Base-by-base conservation (phyloP, 2,113 vertebrate genomes). In the Otolemur garnettii region DNA sequence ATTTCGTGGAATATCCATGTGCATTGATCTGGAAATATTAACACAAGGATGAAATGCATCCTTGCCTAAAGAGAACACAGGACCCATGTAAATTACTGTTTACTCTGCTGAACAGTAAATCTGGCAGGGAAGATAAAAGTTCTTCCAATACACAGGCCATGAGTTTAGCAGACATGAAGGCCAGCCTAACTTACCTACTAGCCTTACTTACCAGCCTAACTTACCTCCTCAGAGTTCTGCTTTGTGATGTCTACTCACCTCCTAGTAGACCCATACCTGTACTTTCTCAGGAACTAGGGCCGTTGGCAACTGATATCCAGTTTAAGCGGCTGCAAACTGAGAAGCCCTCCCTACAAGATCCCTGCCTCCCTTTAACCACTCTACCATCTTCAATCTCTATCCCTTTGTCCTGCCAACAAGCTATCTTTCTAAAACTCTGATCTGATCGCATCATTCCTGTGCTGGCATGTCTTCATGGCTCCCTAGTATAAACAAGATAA, bases 61-160 rank as follows among this genome's bases (percentile, higher is more conserved):
- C 35, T 87, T 88, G 72, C 66, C 78, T 50, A 55, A 38, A 84
- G 53, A 60, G 66, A 95, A 60, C 53, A 55, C 15, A 80, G 57
- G 21, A 53, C 26, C 35, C 57, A 11, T 72, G 55, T 69, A 59
- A 69, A 33, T 53, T 42, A 55, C 60, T 9, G 57, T 79, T 68
- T 79, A 57, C 12, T 30, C 45, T 59, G 45, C 64, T 94, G 78
- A 66, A 59, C 30, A 72, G 42, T 45, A 75, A 94, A 94, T 88
- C 57, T 53, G 55, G 88, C 78, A 85, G 80, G 50, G 87, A 35
- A 72, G 66, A 68, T 72, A 60, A 28, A 62, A 82, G 53, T 93
- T 90, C 30, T 87, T 93, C 68, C 33, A 79, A 64, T 26, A 72
- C 13, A 59, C 9, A 79, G 7, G 72, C 12, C 7, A 18, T 30